Percentiles rank a stretch among this genome's conserved stretches.
phyloP scores from a whole-genome alignment of 1,140 invertebrate species.

The Listronotus oregonensis region DNA sequence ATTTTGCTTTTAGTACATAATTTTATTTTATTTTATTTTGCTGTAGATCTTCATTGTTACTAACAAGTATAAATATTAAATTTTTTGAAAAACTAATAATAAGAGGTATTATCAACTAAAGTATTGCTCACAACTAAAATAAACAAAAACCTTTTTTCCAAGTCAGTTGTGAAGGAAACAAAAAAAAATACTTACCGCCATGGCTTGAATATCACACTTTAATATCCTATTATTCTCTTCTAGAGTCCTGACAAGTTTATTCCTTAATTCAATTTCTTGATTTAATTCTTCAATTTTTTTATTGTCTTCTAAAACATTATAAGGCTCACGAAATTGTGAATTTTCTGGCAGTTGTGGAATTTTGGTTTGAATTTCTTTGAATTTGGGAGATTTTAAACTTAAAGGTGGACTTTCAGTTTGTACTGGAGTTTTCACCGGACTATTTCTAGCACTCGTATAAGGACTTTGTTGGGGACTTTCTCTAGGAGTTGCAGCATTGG shows the following conservation, averaged over 20 bases:
- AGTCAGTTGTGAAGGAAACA: too few species aligned
- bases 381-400: constrained; percentile 11
- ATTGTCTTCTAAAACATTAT: constrained; percentile 7
- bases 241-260: constrained; percentile 46
- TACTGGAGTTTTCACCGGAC: constrained; percentile 10
- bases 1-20: too few species aligned
- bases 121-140: too few species aligned
- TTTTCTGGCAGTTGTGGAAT: constrained; percentile 4
- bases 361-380: neutral
- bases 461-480: neutral
- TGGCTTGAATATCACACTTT: constrained; percentile 41
- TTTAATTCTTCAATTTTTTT: constrained; percentile 22
- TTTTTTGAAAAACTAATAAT: too few species aligned
- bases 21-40: too few species aligned
- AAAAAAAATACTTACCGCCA: too few species aligned
- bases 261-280: constrained; percentile 37
- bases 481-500: constrained; percentile 2
- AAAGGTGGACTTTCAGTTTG: neutral
- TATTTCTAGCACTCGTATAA: constrained; percentile 5
- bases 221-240: constrained; percentile 47
- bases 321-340: constrained; percentile 1
- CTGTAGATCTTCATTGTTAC: too few species aligned
- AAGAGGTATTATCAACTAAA: too few species aligned
- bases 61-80: too few species aligned
- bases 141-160: too few species aligned